Percentiles rank a stretch among this genome's conserved stretches.
These are phyloP conservation scores for Cryptocephalus primarius DNA, from an alignment of 2,888 invertebrate species.

Conservation along the genomic window DNA sequence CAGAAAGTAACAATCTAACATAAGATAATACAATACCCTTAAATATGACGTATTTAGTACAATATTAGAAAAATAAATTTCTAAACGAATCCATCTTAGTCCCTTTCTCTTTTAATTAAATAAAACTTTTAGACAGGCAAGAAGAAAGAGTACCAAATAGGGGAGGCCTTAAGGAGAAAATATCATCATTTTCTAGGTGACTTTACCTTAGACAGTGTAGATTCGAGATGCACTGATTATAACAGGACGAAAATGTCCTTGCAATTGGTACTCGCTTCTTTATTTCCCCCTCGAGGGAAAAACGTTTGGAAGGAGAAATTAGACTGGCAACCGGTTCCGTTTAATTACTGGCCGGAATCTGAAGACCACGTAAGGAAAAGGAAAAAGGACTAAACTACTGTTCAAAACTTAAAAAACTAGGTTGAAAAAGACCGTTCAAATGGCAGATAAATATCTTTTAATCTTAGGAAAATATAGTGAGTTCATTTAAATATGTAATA, in stretches of 20 bases:
- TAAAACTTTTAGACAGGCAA: conserved; percentile 24
- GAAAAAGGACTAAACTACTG: no score
- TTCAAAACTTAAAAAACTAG: no score
- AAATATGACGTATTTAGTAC: no score
- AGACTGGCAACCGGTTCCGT: conserved; percentile 27
- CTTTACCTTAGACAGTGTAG: conserved; percentile 44
- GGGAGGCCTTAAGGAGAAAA: conserved; percentile 48
- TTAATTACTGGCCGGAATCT: conserved; percentile 17
- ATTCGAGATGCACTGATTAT: conserved; percentile 57
- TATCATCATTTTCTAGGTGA: conserved; percentile 52
- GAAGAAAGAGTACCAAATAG: conserved; percentile 43
- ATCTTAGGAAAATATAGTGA: no score
- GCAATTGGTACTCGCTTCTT: conserved; percentile 52
- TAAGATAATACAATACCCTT: background rate
- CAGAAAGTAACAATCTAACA: background rate
- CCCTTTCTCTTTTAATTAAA: no score
- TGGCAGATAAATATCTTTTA: no score
- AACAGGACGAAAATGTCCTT: conserved; percentile 64
- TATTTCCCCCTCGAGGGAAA: conserved; percentile 50
- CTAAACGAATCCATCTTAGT: no score
- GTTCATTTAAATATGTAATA: no score
- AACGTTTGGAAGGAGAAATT: conserved; percentile 43
- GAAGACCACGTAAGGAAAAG: conserved; percentile 20
- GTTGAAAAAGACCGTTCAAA: no score
- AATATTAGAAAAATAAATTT: no score